Conservation (phyloP, 2,888 invertebrate species). For the Aporophyla lueneburgensis region DNA sequence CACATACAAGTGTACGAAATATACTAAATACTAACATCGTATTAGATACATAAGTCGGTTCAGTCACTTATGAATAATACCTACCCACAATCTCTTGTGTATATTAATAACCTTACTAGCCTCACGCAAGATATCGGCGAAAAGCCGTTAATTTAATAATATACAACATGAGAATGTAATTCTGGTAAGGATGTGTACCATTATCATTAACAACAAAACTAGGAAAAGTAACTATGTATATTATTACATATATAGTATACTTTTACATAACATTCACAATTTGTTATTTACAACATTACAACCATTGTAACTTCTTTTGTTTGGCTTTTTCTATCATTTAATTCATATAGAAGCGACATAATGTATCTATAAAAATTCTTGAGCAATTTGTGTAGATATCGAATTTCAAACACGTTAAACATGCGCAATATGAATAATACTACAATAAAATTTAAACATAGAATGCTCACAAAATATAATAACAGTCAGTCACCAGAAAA, state of each 20-base stretch:
- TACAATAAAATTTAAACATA: slow-evolving; percentile 12
- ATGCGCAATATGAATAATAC: slow-evolving; percentile 6
- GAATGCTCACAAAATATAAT: slow-evolving; percentile 44
- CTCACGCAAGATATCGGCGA: slow-evolving; percentile 12
- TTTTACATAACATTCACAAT: slow-evolving; percentile 32
- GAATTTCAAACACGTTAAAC: slow-evolving; percentile 14
- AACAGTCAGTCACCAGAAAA: slow-evolving; percentile 41
- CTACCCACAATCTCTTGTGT: slow-evolving; percentile 37
- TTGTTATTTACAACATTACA: slow-evolving; percentile 51
- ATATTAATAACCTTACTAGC: slow-evolving; percentile 4
- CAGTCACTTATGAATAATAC: slow-evolving; percentile 53
- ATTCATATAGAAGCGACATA: slow-evolving; percentile 9
- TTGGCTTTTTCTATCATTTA: slow-evolving; percentile 6
- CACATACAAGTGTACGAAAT: slow-evolving; percentile 57
- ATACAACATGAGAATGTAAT: slow-evolving; percentile 24
- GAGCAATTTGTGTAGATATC: slow-evolving; percentile 15
- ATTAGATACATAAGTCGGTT: slow-evolving; percentile 48
- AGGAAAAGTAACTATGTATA: slow-evolving; percentile 1
- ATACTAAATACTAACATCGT: slow-evolving; percentile 54
- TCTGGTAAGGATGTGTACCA: slow-evolving; percentile 15
- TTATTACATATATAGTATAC: background rate
- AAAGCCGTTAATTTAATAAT: slow-evolving; percentile 22
- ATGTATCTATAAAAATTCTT: slow-evolving; percentile 10
- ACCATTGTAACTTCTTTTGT: slow-evolving; percentile 13
- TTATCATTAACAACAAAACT: slow-evolving; percentile 29